Conservation (phyloP, 2,113 vertebrate species). For the Tachysurus vachellii region DNA sequence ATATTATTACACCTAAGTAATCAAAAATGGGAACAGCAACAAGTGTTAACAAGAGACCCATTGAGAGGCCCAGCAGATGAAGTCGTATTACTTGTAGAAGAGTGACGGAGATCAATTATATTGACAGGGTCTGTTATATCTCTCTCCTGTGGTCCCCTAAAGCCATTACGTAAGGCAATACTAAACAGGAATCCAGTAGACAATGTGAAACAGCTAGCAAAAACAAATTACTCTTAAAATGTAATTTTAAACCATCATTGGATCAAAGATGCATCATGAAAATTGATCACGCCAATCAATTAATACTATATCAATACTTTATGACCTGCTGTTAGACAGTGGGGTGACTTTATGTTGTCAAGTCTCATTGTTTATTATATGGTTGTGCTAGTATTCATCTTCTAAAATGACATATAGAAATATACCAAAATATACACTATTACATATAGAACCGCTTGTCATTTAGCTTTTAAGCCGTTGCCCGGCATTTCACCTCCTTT, state of each 20-base stretch:
- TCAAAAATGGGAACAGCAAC: neutral
- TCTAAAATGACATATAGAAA: neutral
- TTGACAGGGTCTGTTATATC: neutral
- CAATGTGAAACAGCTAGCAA: neutral
- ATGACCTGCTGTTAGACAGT: neutral
- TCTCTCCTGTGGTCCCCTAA: neutral
- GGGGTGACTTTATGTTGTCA: neutral
- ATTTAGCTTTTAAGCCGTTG: neutral
- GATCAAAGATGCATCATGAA: neutral
- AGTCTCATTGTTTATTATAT: neutral
- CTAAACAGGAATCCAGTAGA: neutral
- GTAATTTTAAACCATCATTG: neutral
- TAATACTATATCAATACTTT: neutral
- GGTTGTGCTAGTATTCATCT: neutral
- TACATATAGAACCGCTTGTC: neutral
- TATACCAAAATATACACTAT: neutral
- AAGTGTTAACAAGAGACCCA: conserved; percentile 15
- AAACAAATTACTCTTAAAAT: neutral
- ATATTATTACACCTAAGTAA: neutral
- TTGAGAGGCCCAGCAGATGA: neutral
- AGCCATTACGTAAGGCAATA: neutral
- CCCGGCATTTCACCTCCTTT: neutral
- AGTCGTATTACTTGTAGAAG: neutral
- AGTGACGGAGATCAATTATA: conserved; percentile 9
- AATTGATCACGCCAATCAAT: neutral